Evolutionary conservation across 2,888 invertebrate genomes (phyloP).

Genomic region (Eupithecia inturbata): DNA sequence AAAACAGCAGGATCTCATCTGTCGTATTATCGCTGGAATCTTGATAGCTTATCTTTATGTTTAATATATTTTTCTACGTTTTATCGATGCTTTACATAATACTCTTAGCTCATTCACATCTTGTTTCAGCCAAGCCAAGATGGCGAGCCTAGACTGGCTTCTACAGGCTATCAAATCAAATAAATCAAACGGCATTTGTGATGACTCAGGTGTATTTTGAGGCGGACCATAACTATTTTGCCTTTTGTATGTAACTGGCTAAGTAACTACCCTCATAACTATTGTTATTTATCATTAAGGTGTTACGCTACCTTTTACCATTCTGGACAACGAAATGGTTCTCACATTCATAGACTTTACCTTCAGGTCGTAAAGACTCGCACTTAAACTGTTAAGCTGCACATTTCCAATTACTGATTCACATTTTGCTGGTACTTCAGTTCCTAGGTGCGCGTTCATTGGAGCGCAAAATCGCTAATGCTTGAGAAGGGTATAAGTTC

Average conservation of each 20-base stretch:
- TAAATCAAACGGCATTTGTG: background rate
- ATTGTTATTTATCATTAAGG: background rate
- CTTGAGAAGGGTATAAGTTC: background rate
- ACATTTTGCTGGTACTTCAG: background rate
- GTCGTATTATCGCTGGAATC: background rate
- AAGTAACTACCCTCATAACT: background rate
- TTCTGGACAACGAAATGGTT: background rate
- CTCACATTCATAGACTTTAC: background rate
- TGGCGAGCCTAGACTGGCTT: background rate
- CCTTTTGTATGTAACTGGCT: background rate
- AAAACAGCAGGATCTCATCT: too few relatives aligned
- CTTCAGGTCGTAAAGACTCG: slow-evolving; percentile 11
- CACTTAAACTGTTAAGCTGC: background rate
- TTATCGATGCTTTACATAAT: background rate
- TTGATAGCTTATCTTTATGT: background rate
- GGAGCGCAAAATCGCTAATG: background rate
- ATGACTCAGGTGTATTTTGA: background rate
- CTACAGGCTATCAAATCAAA: background rate
- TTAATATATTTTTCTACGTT: background rate
- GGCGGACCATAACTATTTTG: background rate
- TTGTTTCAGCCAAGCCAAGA: background rate
- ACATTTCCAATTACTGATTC: slow-evolving; percentile 9
- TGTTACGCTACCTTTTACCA: background rate
- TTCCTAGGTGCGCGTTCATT: background rate
- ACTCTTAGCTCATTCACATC: background rate